Evolutionary conservation across 2,113 vertebrate genomes (phyloP).

Genomic region (Isurus oxyrinchus): DNA sequence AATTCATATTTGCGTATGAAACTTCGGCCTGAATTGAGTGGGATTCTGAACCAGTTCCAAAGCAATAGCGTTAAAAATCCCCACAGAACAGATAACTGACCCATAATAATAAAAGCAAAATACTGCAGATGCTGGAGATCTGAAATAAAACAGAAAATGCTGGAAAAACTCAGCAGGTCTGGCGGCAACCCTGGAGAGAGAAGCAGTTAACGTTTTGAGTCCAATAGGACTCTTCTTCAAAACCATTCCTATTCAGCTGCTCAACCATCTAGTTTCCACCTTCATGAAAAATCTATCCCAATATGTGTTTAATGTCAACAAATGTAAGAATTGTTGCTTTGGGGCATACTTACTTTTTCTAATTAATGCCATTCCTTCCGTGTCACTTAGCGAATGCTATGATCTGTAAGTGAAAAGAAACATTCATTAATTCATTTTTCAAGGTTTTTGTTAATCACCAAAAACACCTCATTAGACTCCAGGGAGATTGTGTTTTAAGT

Average conservation of each 20-base stretch:
- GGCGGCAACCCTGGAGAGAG: too few species aligned
- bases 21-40: not conserved
- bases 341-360: constrained; percentile 5
- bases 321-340: not conserved
- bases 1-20: not conserved
- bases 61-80: not conserved
- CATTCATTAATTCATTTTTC: too few species aligned
- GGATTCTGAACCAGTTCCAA: not conserved
- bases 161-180: too few species aligned
- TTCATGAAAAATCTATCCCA: not conserved
- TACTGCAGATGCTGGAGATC: too few species aligned
- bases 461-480: not conserved
- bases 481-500: not conserved
- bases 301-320: not conserved
- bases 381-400: not conserved
- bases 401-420: not conserved
- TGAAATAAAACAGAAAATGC: too few species aligned
- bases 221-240: too few species aligned
- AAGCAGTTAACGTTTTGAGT: too few species aligned
- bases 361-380: constrained; percentile 8
- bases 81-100: not conserved
- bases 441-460: too few species aligned
- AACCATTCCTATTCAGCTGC: not conserved
- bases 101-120: too few species aligned
- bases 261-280: not conserved